A percentile compares a stretch with the other conserved stretches of the same genome.
These are phyloP conservation scores for Esox niger DNA, from an alignment of 2,113 vertebrate species.

Conservation along the genomic window DNA sequence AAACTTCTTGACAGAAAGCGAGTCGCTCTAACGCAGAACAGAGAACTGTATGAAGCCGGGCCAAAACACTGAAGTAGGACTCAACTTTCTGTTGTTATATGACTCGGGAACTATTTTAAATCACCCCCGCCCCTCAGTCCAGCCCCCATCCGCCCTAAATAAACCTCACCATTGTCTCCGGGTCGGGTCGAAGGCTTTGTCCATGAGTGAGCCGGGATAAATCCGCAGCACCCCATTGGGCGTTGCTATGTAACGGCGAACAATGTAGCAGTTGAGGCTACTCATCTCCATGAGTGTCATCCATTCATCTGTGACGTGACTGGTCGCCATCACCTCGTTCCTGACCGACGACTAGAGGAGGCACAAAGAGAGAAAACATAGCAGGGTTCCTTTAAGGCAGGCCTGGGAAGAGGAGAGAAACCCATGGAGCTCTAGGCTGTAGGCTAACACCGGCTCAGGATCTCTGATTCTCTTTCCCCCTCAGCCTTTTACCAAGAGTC, in stretches of 20 bases:
- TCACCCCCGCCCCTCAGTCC: neutral
- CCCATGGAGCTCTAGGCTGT: neutral
- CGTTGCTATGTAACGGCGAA: constrained; percentile 99
- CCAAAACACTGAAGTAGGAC: neutral
- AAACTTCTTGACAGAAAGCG: neutral
- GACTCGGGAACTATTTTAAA: neutral
- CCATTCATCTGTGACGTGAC: constrained; percentile 99
- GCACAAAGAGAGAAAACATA: constrained; percentile 39
- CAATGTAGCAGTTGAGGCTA: constrained; percentile 98
- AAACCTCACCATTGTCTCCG: constrained; percentile 96
- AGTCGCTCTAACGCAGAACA: neutral
- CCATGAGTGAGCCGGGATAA: constrained; percentile 99
- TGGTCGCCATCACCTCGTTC: constrained; percentile 99
- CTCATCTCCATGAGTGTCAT: constrained; percentile 99
- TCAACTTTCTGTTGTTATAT: neutral
- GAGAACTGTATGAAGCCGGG: neutral
- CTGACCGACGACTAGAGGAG: constrained; percentile 92
- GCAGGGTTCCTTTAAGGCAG: constrained; percentile 68
- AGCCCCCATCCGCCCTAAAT: constrained; percentile 30
- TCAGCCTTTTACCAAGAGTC: too few species aligned
- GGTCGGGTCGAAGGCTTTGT: constrained; percentile 99
- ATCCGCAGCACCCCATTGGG: constrained; percentile 99
- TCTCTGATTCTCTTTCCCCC: too few species aligned
- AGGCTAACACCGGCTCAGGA: neutral
- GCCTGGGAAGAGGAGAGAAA: neutral